Evolutionary conservation across 2,888 invertebrate genomes (phyloP), one percentile per base, ranked within the genome.

Genomic region (Andrena bucephala): DNA sequence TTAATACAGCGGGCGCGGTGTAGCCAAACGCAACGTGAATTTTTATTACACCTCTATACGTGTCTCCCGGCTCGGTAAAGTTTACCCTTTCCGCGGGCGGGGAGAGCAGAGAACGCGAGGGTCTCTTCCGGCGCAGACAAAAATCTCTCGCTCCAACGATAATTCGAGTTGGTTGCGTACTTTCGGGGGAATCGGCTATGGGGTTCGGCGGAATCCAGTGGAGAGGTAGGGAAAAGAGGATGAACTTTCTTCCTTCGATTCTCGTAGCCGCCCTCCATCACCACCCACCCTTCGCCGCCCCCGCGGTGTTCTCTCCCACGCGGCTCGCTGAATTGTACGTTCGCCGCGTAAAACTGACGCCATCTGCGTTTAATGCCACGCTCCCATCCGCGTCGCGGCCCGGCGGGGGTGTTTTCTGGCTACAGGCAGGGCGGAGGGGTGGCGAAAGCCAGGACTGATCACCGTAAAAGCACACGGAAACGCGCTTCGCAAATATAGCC

Each of bases 381-480:
- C 77, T 83, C 81, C 65, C 71, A 59, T 67, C 69, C 66, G 75
- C 29, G 10, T 24, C 57, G 24, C 54, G 57, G 33, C 69, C 60
- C 42, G 70, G 59, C 68, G 71, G 73, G 52, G 75, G 77, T 66
- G 78, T 27, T 20, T 68, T 74, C 76, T 66, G 79, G 81, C 65
- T 80, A 73, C 76, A 72, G 66, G 74, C 42, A 24, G 13, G 33
- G 20, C 24, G 69, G 59, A 7, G 20, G 70, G 42, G 6, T 57
- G 29, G 77, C 84, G 72, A 90, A 84, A 89, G 84, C 85, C 83
- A 77, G 83, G 83, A 85, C 87, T 87, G 89, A 91, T 91, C 88
- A 86, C 85, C 87, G 88, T 90, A 89, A 90, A 90, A 89, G 89
- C 90, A 90, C 87, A 89, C 87, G 87, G 84, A 89, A 90, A 90